Conservation (phyloP, 2,888 invertebrate genomes). For the Drosophila antonietae region DNA sequence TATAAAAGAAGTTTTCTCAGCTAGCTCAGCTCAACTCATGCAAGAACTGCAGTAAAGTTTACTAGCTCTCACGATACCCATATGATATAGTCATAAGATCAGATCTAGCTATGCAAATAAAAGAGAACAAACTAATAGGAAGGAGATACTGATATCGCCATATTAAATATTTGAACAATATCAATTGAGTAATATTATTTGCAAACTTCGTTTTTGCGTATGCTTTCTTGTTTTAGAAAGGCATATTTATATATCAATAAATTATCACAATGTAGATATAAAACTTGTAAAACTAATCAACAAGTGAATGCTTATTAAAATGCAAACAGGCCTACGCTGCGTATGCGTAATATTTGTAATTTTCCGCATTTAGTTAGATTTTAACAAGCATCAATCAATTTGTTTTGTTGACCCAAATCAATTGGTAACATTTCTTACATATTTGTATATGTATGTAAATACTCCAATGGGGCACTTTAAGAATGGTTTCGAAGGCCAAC, state of each 20-base stretch:
- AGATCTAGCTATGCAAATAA: background rate
- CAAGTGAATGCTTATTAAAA: background rate
- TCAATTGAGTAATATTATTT: too few relatives aligned
- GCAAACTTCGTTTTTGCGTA: too few relatives aligned
- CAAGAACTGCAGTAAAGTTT: background rate
- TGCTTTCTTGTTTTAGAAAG: too few relatives aligned
- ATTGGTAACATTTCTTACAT: background rate
- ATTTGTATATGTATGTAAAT: background rate
- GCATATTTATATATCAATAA: background rate
- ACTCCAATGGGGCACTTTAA: slow-evolving; percentile 21
- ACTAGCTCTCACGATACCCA: background rate
- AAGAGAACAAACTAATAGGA: too few relatives aligned
- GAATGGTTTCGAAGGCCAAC: slow-evolving; percentile 46
- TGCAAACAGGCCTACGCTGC: background rate
- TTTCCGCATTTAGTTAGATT: slow-evolving; percentile 10
- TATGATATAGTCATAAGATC: background rate
- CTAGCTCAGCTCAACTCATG: background rate
- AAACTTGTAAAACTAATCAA: background rate
- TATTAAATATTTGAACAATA: too few relatives aligned
- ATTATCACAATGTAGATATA: background rate
- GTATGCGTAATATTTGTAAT: slow-evolving; percentile 17
- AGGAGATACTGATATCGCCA: too few relatives aligned
- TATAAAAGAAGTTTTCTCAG: too few relatives aligned
- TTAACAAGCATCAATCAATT: slow-evolving; percentile 1
- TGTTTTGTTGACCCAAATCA: slow-evolving; percentile 22